Conservation (phyloP, 1,140 invertebrate genomes). For the Drosophila cardini region DNA sequence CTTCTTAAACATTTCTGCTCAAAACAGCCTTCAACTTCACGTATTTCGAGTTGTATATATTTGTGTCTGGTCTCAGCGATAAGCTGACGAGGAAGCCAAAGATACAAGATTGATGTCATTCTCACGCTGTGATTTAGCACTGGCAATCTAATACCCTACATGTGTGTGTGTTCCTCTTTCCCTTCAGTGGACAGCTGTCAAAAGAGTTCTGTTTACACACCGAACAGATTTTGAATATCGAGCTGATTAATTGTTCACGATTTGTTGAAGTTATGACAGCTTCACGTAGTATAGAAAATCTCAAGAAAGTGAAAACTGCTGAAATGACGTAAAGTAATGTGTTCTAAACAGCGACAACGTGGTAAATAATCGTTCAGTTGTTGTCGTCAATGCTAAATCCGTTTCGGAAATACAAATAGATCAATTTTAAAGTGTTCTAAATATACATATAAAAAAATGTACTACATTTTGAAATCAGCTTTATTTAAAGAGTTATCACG, state of each 20-base stretch:
- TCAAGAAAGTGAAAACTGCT: slow-evolving; percentile 46
- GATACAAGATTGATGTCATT: slow-evolving; percentile 63
- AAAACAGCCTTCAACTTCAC: slow-evolving; percentile 21
- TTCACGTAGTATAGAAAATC: slow-evolving; percentile 23
- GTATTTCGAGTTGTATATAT: slow-evolving; percentile 18
- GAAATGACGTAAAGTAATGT: slow-evolving; percentile 26
- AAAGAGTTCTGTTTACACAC: slow-evolving; percentile 31
- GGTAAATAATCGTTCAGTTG: slow-evolving; percentile 42
- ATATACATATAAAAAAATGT: background rate
- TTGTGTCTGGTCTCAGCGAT: slow-evolving; percentile 32
- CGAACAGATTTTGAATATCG: slow-evolving; percentile 35
- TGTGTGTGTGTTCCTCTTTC: slow-evolving; percentile 19
- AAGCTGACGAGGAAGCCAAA: slow-evolving; percentile 36
- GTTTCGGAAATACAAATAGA: slow-evolving; percentile 2
- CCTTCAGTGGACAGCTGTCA: slow-evolving; percentile 41
- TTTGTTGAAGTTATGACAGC: slow-evolving; percentile 62
- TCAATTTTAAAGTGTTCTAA: slow-evolving; percentile 11
- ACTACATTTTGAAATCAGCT: background rate
- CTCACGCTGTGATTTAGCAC: slow-evolving; percentile 19
- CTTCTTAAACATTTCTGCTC: slow-evolving; percentile 4
- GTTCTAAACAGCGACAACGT: slow-evolving; percentile 45
- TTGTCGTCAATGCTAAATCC: slow-evolving; percentile 18
- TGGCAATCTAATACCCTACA: slow-evolving; percentile 21
- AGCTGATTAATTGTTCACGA: slow-evolving; percentile 53
- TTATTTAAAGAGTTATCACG: background rate